phyloP scores from a whole-genome alignment of 2,113 vertebrate species.

The Cranoglanis bouderius region DNA sequence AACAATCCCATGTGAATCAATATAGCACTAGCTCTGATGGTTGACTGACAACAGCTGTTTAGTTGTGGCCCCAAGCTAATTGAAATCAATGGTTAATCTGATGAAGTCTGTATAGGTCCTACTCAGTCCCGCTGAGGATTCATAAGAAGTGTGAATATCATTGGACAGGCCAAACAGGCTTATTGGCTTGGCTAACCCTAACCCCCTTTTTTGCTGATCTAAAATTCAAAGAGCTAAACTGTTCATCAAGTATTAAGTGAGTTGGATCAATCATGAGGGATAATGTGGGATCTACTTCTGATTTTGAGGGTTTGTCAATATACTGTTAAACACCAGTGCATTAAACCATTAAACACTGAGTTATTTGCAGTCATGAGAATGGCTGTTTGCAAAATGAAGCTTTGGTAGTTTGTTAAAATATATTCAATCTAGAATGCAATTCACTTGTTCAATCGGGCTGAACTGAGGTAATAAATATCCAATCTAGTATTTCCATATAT shows the following conservation, averaged over 20 bases:
- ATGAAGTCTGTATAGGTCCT: slow-evolving; percentile 70
- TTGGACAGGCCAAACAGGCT: slow-evolving; percentile 35
- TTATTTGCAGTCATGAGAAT: slow-evolving; percentile 21
- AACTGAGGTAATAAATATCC: background rate
- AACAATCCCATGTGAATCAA: slow-evolving; percentile 71
- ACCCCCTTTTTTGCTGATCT: slow-evolving; percentile 67
- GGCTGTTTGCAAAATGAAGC: slow-evolving; percentile 7
- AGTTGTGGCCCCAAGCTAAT: slow-evolving; percentile 72
- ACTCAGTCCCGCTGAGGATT: slow-evolving; percentile 72
- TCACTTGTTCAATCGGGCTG: background rate
- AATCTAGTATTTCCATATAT: background rate
- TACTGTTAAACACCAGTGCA: slow-evolving; percentile 45
- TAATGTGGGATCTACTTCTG: slow-evolving; percentile 58
- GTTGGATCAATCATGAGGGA: slow-evolving; percentile 62
- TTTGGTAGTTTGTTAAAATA: background rate
- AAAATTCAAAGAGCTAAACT: slow-evolving; percentile 60
- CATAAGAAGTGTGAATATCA: slow-evolving; percentile 65
- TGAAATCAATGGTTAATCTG: slow-evolving; percentile 84
- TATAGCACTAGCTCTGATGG: slow-evolving; percentile 72
- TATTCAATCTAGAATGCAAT: background rate
- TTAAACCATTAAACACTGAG: slow-evolving; percentile 23
- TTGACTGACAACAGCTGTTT: slow-evolving; percentile 78
- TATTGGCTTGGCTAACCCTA: slow-evolving; percentile 56
- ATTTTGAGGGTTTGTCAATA: slow-evolving; percentile 52
- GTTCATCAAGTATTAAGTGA: slow-evolving; percentile 59